phyloP scores from a whole-genome alignment of 2,797 vertebrate species.

The Garrulus glandarius region DNA sequence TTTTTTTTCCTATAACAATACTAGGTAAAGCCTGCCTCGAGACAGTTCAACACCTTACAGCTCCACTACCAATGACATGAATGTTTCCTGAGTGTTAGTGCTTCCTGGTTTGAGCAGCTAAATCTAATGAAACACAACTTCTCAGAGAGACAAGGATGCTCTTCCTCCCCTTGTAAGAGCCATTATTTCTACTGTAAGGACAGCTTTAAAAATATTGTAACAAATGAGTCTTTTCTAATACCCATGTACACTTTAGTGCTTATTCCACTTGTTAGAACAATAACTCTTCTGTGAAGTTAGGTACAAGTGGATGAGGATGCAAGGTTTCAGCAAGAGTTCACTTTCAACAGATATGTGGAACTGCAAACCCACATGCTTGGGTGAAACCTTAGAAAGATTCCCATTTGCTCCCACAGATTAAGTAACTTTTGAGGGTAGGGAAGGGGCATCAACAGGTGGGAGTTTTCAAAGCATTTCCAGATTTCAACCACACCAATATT shows the following conservation, averaged over 20 bases:
- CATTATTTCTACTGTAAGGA: background rate
- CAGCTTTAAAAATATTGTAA: background rate
- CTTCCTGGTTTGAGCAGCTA: background rate
- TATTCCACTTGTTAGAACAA: background rate
- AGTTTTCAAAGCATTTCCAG: background rate
- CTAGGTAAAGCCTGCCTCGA: background rate
- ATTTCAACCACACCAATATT: background rate
- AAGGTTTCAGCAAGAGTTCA: background rate
- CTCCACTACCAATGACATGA: background rate
- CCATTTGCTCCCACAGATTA: background rate
- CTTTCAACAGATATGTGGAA: background rate
- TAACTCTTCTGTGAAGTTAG: background rate
- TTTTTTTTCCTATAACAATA: background rate
- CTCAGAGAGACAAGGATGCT: background rate
- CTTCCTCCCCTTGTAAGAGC: background rate
- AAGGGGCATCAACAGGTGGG: background rate
- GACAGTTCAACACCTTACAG: background rate
- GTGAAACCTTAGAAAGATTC: background rate
- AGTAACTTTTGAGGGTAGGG: background rate
- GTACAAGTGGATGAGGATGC: accelerated
- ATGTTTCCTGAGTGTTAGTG: background rate
- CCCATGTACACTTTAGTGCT: background rate
- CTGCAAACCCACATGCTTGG: background rate
- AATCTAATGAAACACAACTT: background rate
- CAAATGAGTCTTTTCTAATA: background rate